Base-by-base conservation (phyloP, 2,797 vertebrate genomes). In the Fistularia commersonii region DNA sequence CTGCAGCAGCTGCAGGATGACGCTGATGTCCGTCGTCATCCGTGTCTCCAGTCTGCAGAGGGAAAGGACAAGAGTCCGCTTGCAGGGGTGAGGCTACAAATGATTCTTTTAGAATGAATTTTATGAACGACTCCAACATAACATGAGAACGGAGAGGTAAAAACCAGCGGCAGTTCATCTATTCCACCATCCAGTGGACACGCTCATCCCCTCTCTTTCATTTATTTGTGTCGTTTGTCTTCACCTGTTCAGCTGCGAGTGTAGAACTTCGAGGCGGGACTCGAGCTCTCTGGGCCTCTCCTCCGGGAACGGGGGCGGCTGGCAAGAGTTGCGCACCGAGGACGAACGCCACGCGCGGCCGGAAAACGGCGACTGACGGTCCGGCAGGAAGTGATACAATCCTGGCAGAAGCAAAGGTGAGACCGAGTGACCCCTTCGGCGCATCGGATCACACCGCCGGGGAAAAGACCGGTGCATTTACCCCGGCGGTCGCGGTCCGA, bases 1-100 rank as follows among this genome's bases (percentile, higher is more conserved):
- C 74, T 95, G 95, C 47, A 99, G 92, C 37, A 98, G 92, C 87
- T 96, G 93, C 6, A 98, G 91, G 77, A 99, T 95, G 59, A 90
- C 84, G 7, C 72, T 93, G 74, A 99, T 93, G 65, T 99, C 95
- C 12, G 94, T 91, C 12, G 92, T 92, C 93, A 98, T 89, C 40
- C 93, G 92, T 47, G 93, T 93, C 80, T 99, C 97, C 81, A 99
- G 70, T 81, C 97, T 99, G 84, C 14, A 32, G 11, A 58, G 51
- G 32, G 8, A 15, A 42, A 9, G 50, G 40, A 51, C 6, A 37
- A 36, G 40, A 40, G 39, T 40, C 11, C 7, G 39, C 6, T 44
- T 44, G 2, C 11, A 32, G 23, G 23, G 2, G 23, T 2, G 23
- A 23, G 23, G 23, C 23, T 23, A 23, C 23, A 4, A n/a, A n/a